Evolutionary conservation across 2,888 invertebrate genomes (phyloP).

Genomic region (Cerastis leucographa): DNA sequence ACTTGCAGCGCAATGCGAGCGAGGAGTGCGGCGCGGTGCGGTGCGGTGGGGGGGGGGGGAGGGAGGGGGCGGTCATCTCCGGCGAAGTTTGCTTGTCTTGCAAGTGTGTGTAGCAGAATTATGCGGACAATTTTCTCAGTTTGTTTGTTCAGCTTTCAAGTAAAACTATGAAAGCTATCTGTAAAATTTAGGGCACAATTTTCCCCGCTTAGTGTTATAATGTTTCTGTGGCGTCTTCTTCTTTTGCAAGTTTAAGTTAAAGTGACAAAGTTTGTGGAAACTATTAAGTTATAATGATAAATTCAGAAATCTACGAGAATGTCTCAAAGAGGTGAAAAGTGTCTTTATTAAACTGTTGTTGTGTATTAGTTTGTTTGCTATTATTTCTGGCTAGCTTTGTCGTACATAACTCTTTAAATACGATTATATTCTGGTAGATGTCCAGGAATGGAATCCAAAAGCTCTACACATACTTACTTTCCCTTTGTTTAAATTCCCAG

Average conservation of each 20-base stretch:
- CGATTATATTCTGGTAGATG: not conserved
- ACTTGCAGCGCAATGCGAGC: not conserved
- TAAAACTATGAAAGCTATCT: conserved; percentile 54
- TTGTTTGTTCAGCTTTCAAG: conserved; percentile 52
- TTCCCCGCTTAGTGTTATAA: conserved; percentile 30
- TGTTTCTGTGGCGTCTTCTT: conserved; percentile 19
- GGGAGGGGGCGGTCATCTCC: conserved; percentile 10
- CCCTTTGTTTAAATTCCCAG: conserved; percentile 2
- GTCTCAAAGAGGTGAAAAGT: not conserved
- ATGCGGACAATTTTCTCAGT: conserved; percentile 52
- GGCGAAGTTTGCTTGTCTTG: conserved; percentile 31
- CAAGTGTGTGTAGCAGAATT: conserved; percentile 44
- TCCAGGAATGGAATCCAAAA: not conserved
- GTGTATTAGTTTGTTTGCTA: not conserved
- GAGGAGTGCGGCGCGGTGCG: not conserved
- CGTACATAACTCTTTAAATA: not conserved
- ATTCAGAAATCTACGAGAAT: not conserved
- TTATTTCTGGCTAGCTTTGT: not conserved
- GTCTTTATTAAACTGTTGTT: not conserved
- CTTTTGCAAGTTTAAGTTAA: conserved; percentile 16
- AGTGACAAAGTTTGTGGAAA: conserved; percentile 13
- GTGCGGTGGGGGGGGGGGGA: not conserved
- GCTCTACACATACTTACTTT: not conserved
- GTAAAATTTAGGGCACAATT: conserved; percentile 41
- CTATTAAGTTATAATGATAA: not conserved